Conservation (phyloP, 2,113 vertebrate species). For the Phycodurus eques region DNA sequence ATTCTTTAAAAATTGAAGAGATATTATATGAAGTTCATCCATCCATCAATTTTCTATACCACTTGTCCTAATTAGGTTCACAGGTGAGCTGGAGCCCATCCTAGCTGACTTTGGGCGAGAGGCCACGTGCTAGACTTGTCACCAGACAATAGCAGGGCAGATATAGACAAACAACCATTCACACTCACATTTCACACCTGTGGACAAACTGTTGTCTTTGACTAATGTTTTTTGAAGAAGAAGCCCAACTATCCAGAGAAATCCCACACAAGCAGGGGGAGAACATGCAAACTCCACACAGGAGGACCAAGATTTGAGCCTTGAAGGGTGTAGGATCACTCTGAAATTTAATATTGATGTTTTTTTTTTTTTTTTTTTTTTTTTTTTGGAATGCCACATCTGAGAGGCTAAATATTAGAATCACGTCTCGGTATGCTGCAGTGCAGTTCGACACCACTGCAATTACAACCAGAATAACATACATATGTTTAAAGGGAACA, state of each 20-base stretch:
- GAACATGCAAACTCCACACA: no score
- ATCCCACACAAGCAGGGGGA: not conserved
- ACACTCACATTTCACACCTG: no score
- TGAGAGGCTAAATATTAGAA: not conserved
- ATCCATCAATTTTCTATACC: no score
- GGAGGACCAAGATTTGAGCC: not conserved
- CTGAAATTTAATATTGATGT: not conserved
- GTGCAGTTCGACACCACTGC: not conserved
- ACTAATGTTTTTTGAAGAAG: not conserved
- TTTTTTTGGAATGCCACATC: not conserved
- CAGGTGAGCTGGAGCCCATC: no score
- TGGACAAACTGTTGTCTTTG: not conserved
- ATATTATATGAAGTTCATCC: no score
- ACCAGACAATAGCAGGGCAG: no score
- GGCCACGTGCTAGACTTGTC: no score
- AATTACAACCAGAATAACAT: not conserved
- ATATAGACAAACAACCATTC: no score
- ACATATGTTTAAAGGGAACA: not conserved
- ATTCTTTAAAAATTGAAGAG: no score
- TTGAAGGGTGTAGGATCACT: not conserved
- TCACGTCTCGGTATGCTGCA: not conserved
- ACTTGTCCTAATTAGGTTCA: no score
- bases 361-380: no score
- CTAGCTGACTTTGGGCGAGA: no score
- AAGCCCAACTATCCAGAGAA: not conserved